Evolutionary conservation across 2,888 invertebrate genomes (phyloP).

Genomic region (Agonopterix arenella): DNA sequence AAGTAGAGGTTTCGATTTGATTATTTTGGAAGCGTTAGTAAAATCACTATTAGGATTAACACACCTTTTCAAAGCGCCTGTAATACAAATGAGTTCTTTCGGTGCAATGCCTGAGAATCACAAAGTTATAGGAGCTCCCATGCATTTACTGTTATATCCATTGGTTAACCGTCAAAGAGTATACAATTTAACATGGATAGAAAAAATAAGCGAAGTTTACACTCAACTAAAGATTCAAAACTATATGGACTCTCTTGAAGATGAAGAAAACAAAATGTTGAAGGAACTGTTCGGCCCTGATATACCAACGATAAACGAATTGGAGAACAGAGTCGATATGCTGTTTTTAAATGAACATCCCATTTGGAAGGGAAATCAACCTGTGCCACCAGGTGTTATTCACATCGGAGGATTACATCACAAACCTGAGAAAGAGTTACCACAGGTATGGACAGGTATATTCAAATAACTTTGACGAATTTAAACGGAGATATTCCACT

Average conservation of each 20-base stretch:
- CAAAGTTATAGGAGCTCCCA: conserved; percentile 7
- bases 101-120: too few relatives aligned
- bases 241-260: conserved; percentile 4
- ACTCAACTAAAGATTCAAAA: not conserved
- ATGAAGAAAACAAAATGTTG: conserved; percentile 11
- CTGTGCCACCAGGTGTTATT: conserved; percentile 47
- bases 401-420: conserved; percentile 55
- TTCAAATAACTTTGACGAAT: not conserved
- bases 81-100: too few relatives aligned
- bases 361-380: conserved; percentile 36
- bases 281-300: conserved; percentile 20
- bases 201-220: conserved; percentile 15
- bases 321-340: conserved; percentile 34
- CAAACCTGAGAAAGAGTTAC: conserved; percentile 36
- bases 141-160: conserved; percentile 30
- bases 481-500: not conserved
- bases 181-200: conserved; percentile 18
- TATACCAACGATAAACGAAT: conserved; percentile 19
- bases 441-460: conserved; percentile 21
- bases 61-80: too few relatives aligned
- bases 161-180: conserved; percentile 14
- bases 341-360: conserved; percentile 49
- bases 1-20: too few relatives aligned
- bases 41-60: too few relatives aligned
- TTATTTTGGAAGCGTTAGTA: too few relatives aligned